phyloP scores from a whole-genome alignment of 2,888 invertebrate genomes.

The Pseudanteris insignis region DNA sequence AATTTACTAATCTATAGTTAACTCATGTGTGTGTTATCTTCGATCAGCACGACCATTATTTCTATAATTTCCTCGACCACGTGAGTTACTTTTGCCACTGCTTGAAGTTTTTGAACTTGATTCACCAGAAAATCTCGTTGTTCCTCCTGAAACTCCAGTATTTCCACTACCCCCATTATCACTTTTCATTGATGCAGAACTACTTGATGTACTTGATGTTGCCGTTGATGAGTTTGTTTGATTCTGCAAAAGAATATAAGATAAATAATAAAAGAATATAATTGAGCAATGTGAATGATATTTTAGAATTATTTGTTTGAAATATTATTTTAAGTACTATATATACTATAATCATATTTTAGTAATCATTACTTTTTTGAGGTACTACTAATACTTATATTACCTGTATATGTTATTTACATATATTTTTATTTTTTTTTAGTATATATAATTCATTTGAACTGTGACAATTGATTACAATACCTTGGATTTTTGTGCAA shows the following conservation, averaged over 20 bases:
- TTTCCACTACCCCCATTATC: slow-evolving; percentile 52
- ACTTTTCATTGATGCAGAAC: slow-evolving; percentile 56
- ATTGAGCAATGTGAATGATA: too few species aligned
- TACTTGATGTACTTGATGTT: slow-evolving; percentile 50
- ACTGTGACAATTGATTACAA: too few species aligned
- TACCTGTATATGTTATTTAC: too few species aligned
- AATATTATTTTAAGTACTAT: too few species aligned
- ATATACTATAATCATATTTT: too few species aligned
- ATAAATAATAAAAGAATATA: neutral
- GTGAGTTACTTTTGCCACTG: slow-evolving; percentile 55
- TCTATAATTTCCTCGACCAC: slow-evolving; percentile 61
- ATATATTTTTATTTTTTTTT: too few species aligned
- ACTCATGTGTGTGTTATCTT: slow-evolving; percentile 59
- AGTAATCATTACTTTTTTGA: too few species aligned
- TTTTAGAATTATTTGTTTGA: too few species aligned
- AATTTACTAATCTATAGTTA: slow-evolving; percentile 18
- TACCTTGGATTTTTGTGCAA: too few species aligned
- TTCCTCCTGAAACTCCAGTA: slow-evolving; percentile 41
- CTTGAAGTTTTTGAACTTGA: slow-evolving; percentile 55
- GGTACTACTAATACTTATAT: too few species aligned
- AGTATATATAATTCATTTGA: too few species aligned
- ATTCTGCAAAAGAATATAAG: slow-evolving; percentile 46
- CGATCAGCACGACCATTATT: slow-evolving; percentile 62
- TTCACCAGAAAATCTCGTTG: slow-evolving; percentile 52
- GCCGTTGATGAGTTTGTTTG: slow-evolving; percentile 55